Evolutionary conservation across 2,797 vertebrate species (phyloP), one percentile per base, ranked within the genome.

Genomic region (Oceanodroma leucorhoa): DNA sequence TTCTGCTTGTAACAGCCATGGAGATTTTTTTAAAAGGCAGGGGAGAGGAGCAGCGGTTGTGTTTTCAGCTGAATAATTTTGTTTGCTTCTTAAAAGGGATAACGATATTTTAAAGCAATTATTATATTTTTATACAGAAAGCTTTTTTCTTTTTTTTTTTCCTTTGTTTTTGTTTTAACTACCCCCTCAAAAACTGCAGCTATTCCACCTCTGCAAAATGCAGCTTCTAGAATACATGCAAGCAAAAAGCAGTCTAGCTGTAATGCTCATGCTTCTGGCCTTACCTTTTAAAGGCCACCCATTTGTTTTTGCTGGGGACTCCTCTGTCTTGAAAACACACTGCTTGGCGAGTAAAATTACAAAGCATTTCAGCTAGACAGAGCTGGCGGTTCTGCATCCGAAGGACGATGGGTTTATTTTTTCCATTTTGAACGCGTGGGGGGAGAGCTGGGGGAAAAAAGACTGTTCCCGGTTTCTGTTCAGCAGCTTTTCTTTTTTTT

Each of bases 391-490:
- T 70, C 48, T 38, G n/a, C 45, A 36, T 81, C 41, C 10, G 14
- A 90, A 87, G n/a, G 77, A 69, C 16, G 73, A 77, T 45, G 40
- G 64, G 30, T 32, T 84, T 77, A 5, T 86, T 87, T 87, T 92
- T 81, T 78, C 82, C 66, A 40, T 93, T 79, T 71, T 82, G 62
- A 89, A 83, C 3, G 22, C 2, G 13, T 9, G 26, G 77, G 62
- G 43, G 51, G 14, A 66, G 58, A 84, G 22, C 23, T 10, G 16
- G 51, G 67, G 38, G 3, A 0, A 30, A 40, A 48, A 51, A 66
- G 9, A 11, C 73, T 0, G 17, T 92, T 95, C 91, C 92, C 77
- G 81, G 85, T 95, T 95, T 96, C 92, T 94, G 32, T 91, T 96
- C 46, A 70, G 46, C 67, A 36, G 92, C 79, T 41, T 89, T 89